Evolutionary conservation across 2,888 invertebrate species (phyloP).

Genomic region (Drosophila anomelani): DNA sequence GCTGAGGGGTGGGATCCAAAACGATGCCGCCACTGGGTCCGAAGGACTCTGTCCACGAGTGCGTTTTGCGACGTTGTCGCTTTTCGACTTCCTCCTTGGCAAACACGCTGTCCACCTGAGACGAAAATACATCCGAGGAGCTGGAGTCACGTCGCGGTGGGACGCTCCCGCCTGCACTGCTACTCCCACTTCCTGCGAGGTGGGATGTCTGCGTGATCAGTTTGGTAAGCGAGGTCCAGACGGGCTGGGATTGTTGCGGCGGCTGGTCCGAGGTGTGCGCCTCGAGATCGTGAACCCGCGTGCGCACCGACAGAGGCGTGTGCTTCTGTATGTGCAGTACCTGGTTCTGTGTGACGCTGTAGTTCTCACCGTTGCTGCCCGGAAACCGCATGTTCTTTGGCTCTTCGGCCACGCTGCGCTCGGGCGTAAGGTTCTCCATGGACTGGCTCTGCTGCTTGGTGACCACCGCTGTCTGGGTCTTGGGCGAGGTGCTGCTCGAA

Average conservation of each 20-base stretch:
- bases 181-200: conserved; percentile 39
- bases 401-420: conserved; percentile 84
- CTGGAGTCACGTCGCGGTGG: conserved; percentile 68
- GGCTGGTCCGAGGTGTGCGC: conserved; percentile 81
- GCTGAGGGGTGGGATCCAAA: conserved; percentile 55
- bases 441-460: conserved; percentile 84
- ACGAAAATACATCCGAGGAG: conserved; percentile 88
- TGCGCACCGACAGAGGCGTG: conserved; percentile 87
- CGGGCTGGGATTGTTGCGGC: conserved; percentile 68
- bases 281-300: conserved; percentile 91
- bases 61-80: conserved; percentile 81
- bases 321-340: conserved; percentile 92
- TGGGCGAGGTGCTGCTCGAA: conserved; percentile 84
- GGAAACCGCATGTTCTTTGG: conserved; percentile 93
- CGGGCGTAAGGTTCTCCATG: conserved; percentile 83
- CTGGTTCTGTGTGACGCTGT: conserved; percentile 96
- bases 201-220: conserved; percentile 83
- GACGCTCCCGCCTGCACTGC: conserved; percentile 4
- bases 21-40: conserved; percentile 76
- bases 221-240: conserved; percentile 84
- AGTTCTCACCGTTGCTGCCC: conserved; percentile 93
- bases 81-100: conserved; percentile 87
- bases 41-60: conserved; percentile 82
- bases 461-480: conserved; percentile 78
- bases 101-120: conserved; percentile 89